Evolutionary conservation across 1,140 invertebrate species (phyloP), one percentile per base, ranked within the genome.

Genomic region (Formica exsecta): DNA sequence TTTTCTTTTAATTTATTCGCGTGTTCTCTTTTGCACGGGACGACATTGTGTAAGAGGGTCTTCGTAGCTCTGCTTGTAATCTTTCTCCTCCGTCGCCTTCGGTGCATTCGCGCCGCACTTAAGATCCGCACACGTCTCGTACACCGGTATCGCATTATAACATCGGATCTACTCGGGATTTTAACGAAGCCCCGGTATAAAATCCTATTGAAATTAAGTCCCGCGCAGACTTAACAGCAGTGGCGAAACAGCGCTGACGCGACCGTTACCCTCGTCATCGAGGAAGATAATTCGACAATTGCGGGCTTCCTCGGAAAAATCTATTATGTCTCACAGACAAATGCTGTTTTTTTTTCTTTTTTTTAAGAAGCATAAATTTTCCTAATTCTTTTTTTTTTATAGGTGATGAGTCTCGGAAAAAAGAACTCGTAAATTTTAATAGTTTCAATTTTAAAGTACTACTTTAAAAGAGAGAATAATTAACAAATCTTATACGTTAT

Each of bases 101-200:
- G 73, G 86, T 87, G 87, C 89, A 91, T 92, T 91, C 75, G 87
- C 87, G 77, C 76, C 86, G 86, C 76, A 84, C 65, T 87, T 48
- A 61, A 87, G 80, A 87, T 76, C 16, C 7, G 41, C 54, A 68
- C 29, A n/a, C n/a, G 32, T 22, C 64, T 13, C 48, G 44, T 54
- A 16, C 59, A 0, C 61, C 44, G 13, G 16, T 59, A 38, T 81
- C 64, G 71, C 41, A 59, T 77, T 85, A 57, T 74, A 74, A 61
- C 73, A 80, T 0, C 41, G 29, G 76, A 81, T 86, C 64, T 62
- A 81, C 54, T 4, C 29, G 19, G 76, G 64, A 86, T 86, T 81
- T 70, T 66, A 81, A 81, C 76, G 64, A 66, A 81, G 64, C 54
- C 59, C 59, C 32, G 29, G 44, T 57, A 61, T 51, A 71, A 86